Percentiles rank a stretch among this genome's conserved stretches.
These are phyloP conservation scores for Ianthella basta DNA, from an alignment of 37 sponge, comb jelly and placozoan species.

Conservation along the genomic window DNA sequence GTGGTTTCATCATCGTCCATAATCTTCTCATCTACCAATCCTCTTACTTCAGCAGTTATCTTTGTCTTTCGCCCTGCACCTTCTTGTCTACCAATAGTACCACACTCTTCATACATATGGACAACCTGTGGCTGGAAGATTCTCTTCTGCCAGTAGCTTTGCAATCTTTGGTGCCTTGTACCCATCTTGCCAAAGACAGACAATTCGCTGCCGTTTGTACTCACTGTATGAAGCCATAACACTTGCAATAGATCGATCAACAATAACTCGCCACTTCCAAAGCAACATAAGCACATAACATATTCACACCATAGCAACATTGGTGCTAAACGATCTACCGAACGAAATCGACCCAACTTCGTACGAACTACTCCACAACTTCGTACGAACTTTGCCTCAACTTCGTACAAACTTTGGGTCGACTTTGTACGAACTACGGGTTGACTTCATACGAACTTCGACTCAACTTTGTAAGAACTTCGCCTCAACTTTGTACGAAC, in stretches of 20 bases:
- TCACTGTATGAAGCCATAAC: no score
- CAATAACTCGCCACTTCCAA: no score
- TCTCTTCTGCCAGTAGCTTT: background rate
- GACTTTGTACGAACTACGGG: background rate
- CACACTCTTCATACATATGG: background rate
- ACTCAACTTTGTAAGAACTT: background rate
- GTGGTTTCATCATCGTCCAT: background rate
- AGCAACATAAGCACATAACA: no score
- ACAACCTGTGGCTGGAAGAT: background rate
- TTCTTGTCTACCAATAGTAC: constrained; percentile 12
- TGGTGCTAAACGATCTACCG: background rate
- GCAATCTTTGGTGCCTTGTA: background rate
- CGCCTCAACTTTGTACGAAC: background rate
- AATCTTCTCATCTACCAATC: background rate
- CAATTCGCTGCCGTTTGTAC: background rate
- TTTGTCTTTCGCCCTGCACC: constrained; percentile 2
- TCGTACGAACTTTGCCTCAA: background rate
- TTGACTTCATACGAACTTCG: background rate
- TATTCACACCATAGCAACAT: no score
- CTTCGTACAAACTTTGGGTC: background rate
- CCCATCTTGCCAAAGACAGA: constrained; percentile 7
- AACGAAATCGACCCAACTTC: background rate
- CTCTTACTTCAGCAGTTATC: constrained; percentile 5
- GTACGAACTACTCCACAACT: background rate
- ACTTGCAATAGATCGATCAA: no score